Base-by-base conservation (phyloP, 2,888 invertebrate species). In the Philopedon plagiatum region DNA sequence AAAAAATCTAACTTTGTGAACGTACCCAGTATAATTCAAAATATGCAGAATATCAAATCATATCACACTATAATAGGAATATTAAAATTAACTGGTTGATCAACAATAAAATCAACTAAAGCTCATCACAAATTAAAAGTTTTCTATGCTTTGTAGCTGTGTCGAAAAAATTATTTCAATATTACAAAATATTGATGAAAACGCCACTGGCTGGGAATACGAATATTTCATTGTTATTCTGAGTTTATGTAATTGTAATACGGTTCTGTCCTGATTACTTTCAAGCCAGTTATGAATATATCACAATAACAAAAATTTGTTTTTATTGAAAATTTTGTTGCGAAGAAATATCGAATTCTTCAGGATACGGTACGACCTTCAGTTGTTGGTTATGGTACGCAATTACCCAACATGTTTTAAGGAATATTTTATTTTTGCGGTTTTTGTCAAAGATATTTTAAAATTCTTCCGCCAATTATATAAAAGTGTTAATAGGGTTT, bases 201-300 rank as follows among this genome's bases (percentile, higher is more conserved):
- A n/a, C n/a, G n/a, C n/a, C n/a, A n/a, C n/a, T n/a, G n/a, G n/a
- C n/a, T n/a, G 8, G 29, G 44, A 61, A 29, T 41, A 61, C 46
- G 44, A 46, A 61, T 18, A 61, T 61, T 21, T 44, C 61, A 61
- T 61, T 61, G 61, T 61, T 61, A 46, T 61, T 46, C 46, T 23
- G 61, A 13, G 26, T 61, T 61, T 61, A 46, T 61, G 46, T 61
- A 61, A 61, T 61, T 29, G 15, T 44, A 39, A 15, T 29, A 13
- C 13, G 9, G 61, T 61, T 61, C 61, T 61, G 61, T 61, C n/a
- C 61, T 46, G 46, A 61, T 61, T 23, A 11, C 32, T 61, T 61
- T 29, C 26, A 49, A 26, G 29, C 18, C 15, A 9, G 5, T 54
- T 54, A n/a, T 5, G 19, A 23, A 21, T 46, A 41, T 41, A 13